Evolutionary conservation across 92 coral and sea anemone species (phyloP).

Genomic region (Bergia sp.): DNA sequence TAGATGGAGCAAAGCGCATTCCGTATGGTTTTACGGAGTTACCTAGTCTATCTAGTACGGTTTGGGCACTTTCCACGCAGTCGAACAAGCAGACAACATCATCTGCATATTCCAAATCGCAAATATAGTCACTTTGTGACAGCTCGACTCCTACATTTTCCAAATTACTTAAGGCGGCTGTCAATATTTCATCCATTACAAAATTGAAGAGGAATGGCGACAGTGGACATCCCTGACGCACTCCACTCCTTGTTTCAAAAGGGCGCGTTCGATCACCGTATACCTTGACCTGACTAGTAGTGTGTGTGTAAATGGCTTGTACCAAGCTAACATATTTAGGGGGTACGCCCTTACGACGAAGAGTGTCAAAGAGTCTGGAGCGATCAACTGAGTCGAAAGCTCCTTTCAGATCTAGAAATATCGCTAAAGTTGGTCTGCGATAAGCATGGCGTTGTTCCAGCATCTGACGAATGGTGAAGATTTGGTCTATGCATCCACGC

Average conservation of each 20-base stretch:
- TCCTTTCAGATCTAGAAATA: neutral
- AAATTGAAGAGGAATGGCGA: no score
- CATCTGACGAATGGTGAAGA: neutral
- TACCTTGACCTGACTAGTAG: neutral
- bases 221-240: no score
- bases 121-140: accelerated
- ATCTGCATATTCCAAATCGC: neutral
- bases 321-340: neutral
- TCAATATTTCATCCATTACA: neutral
- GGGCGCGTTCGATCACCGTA: neutral
- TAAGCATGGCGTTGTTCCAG: neutral
- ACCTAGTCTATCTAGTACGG: neutral
- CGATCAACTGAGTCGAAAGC: neutral
- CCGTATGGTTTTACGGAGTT: neutral
- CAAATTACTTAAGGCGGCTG: neutral
- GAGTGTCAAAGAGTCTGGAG: neutral
- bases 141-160: neutral
- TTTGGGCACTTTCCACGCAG: neutral
- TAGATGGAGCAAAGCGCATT: neutral
- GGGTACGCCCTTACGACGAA: neutral
- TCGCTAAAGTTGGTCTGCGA: neutral
- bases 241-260: neutral
- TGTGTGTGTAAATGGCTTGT: neutral
- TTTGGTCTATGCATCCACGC: neutral
- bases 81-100: no score